Base-by-base conservation (phyloP, 2,888 invertebrate species). In the Catocala sponsa region DNA sequence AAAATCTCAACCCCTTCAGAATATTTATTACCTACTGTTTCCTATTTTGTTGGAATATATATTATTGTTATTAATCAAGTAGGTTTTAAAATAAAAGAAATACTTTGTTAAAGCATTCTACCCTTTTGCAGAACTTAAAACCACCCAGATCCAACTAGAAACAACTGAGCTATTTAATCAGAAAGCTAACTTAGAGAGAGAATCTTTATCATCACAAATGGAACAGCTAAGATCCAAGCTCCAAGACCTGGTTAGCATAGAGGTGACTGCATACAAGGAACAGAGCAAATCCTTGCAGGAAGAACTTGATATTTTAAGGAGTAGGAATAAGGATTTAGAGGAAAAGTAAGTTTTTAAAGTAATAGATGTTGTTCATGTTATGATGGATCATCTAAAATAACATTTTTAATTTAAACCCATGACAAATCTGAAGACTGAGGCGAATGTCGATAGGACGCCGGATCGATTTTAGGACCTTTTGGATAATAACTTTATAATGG, bases 251-350 rank as follows among this genome's bases (percentile, higher is more conserved):
- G 85, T 79, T 5, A 78, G 65, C 10, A 70, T 73, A 6, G 88
- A 91, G 65, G 63, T 83, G 5, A 58, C 66, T 0, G 85, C 81
- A 47, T 84, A 85, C 44, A 87, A 81, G 55, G 85, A 86, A 10
- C 70, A 79, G 1, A 87, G 81, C 62, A 75, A 80, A 52, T 77
- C 74, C 6, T 63, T 91, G 55, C 82, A 89, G 46, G 72, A 72
- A 4, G 88, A 91, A 68, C 58, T 87, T 11, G 63, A 65, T 33
- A 41, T 78, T 13, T 63, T 91, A 50, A 88, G 77, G 52, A 81
- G 81, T 35, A 78, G 68, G 57, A 91, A 89, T 65, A 80, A 71
- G 12, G 87, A 90, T 2, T 80, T 92, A 51, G 90, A 92, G 68
- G 85, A 88, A 1, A 87, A 82, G 93, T 93, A 78, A 69, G 83